Conservation (phyloP, 2,113 vertebrate species). For the Prunella fulvescens region DNA sequence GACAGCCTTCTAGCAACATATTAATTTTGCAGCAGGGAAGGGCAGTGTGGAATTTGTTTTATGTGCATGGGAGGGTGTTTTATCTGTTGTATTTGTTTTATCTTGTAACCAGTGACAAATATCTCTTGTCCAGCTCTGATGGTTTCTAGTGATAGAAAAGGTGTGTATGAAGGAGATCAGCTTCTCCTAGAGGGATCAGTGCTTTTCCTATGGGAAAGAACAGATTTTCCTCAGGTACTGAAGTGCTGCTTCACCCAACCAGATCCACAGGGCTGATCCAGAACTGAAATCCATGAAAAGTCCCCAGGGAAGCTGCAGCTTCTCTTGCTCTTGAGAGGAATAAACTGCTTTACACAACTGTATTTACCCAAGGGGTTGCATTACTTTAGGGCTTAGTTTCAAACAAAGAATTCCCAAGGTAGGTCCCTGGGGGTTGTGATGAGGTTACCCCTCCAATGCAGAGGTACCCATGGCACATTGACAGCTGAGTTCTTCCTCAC, state of each 20-base stretch:
- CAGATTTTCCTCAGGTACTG: neutral
- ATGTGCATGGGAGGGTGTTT: neutral
- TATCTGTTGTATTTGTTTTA: neutral
- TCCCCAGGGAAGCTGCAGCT: neutral
- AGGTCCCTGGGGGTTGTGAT: neutral
- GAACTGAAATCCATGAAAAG: neutral
- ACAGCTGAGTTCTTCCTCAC: neutral
- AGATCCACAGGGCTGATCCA: neutral
- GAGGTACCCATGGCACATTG: accelerated
- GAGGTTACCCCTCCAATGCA: neutral
- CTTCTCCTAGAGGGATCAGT: neutral
- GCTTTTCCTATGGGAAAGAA: neutral
- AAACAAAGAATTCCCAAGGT: neutral
- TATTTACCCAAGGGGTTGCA: neutral
- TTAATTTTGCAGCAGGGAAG: neutral
- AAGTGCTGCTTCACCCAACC: neutral
- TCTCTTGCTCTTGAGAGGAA: neutral
- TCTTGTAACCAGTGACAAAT: neutral
- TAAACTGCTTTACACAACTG: neutral
- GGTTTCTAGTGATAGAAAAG: neutral
- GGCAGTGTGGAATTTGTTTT: neutral
- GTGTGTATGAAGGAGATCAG: neutral
- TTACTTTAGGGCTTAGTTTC: neutral
- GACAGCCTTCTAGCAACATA: neutral
- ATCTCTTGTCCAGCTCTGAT: neutral